phyloP scores from a whole-genome alignment of 2,888 invertebrate species.

The Pocota personata region DNA sequence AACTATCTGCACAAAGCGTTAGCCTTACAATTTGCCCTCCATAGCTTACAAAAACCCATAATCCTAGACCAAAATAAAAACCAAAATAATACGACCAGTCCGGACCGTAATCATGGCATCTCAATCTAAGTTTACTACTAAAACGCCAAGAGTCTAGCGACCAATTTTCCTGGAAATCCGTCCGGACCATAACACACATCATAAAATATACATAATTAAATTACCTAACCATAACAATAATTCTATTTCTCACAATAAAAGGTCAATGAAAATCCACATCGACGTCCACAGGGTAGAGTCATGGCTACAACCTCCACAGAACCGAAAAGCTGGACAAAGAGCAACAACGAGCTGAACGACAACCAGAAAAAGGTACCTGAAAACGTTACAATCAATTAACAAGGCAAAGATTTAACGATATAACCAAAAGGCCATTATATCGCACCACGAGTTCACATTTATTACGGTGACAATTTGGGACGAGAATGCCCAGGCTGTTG shows the following conservation, averaged over 20 bases:
- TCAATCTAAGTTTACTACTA: constrained; percentile 64
- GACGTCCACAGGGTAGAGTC: not conserved
- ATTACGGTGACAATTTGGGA: constrained; percentile 74
- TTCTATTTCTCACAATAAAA: constrained; percentile 74
- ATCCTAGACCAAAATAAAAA: not conserved
- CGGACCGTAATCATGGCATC: constrained; percentile 65
- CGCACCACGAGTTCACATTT: constrained; percentile 75
- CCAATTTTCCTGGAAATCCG: constrained; percentile 65
- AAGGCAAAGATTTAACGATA: constrained; percentile 74
- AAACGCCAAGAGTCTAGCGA: not conserved
- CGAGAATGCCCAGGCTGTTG: constrained; percentile 28
- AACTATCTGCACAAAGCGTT: not conserved
- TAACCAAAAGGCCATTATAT: constrained; percentile 74
- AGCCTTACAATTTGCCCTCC: not conserved
- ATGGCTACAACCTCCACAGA: not conserved
- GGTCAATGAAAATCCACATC: constrained; percentile 66
- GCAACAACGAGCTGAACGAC: constrained; percentile 30
- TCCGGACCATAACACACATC: constrained; percentile 71
- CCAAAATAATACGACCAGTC: constrained; percentile 15
- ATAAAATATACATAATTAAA: constrained; percentile 74
- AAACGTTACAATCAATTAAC: constrained; percentile 74
- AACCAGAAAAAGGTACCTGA: constrained; percentile 47
- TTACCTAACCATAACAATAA: constrained; percentile 73
- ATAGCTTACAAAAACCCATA: not conserved
- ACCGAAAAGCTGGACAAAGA: constrained; percentile 34